phyloP scores from a whole-genome alignment of 2,113 vertebrate genomes.

The Beaufortia kweichowensis region DNA sequence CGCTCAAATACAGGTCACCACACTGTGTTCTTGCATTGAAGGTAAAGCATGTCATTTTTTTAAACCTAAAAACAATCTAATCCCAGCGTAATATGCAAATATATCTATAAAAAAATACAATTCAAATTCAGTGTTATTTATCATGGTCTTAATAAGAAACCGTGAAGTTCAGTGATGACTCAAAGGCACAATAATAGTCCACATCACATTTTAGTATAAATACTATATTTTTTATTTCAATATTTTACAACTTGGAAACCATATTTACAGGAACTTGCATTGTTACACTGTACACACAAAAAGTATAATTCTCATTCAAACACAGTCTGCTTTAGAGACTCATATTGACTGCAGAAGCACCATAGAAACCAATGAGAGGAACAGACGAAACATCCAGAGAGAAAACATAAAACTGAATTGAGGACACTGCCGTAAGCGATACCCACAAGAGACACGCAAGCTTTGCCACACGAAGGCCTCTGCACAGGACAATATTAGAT shows the following conservation, averaged over 20 bases:
- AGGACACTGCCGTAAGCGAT: conserved; percentile 27
- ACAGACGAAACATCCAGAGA: conserved; percentile 27
- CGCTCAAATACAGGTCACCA: neutral
- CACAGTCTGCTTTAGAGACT: conserved; percentile 60
- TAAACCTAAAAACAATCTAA: neutral
- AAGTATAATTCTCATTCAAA: conserved; percentile 61
- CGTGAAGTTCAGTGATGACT: no score
- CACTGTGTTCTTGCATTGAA: neutral
- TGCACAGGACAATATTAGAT: conserved; percentile 9
- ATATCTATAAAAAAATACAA: neutral
- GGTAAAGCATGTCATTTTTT: neutral
- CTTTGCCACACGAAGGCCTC: conserved; percentile 57
- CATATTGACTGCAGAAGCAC: conserved; percentile 69
- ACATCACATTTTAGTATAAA: conserved; percentile 68
- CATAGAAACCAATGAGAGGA: conserved; percentile 57
- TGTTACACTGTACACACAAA: conserved; percentile 68
- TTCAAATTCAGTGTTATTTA: neutral
- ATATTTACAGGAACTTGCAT: conserved; percentile 77
- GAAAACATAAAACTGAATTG: neutral
- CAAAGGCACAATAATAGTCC: neutral
- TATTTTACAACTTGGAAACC: conserved; percentile 78
- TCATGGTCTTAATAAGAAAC: no score
- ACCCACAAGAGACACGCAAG: conserved; percentile 45
- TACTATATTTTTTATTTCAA: conserved; percentile 80
- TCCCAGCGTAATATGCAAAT: neutral